Conservation (phyloP, 2,797 vertebrate genomes). For the Dryobates pubescens region DNA sequence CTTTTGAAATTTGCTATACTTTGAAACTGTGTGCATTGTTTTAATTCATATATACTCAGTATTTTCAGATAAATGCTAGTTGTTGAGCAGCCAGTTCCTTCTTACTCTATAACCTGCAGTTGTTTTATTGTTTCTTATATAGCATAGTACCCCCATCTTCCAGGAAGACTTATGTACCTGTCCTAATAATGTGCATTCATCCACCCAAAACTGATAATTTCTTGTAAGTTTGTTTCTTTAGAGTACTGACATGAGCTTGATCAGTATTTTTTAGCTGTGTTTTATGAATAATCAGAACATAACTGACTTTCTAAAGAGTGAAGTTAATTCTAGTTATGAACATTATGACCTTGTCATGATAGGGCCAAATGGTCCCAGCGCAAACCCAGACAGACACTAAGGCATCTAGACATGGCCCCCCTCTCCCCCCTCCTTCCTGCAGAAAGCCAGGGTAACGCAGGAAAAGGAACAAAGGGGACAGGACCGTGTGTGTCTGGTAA, state of each 20-base stretch:
- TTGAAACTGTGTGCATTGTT: background rate
- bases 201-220: background rate
- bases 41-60: background rate
- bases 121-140: background rate
- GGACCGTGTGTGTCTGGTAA: too few relatives aligned
- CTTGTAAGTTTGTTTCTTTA: background rate
- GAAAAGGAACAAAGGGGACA: too few relatives aligned
- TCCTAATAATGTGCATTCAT: background rate
- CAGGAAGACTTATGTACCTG: background rate
- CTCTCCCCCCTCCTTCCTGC: too few relatives aligned
- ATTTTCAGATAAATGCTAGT: background rate
- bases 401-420: too few relatives aligned
- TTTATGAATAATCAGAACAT: background rate
- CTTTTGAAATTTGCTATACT: background rate
- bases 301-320: background rate
- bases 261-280: background rate
- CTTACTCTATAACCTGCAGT: background rate
- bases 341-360: too few relatives aligned
- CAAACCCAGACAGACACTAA: too few relatives aligned
- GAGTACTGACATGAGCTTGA: background rate
- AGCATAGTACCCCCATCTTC: background rate
- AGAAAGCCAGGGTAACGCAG: too few relatives aligned
- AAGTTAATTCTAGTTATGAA: background rate
- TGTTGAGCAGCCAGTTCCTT: background rate
- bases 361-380: too few relatives aligned